phyloP scores from a whole-genome alignment of 2,888 invertebrate species.

The Helicoverpa assulta region DNA sequence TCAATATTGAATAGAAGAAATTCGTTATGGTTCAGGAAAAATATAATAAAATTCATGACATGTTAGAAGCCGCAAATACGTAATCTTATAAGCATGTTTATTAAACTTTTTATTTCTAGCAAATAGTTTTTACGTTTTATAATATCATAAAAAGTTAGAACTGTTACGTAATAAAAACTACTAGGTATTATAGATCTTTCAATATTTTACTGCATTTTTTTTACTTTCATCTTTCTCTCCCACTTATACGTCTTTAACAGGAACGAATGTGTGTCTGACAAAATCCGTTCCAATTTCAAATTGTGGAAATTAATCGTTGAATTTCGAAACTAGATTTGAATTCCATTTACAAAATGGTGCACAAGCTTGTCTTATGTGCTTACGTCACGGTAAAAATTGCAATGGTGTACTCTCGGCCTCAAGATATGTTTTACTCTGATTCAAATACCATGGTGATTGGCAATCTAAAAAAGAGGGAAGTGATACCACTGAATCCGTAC shows the following conservation, averaged over 20 bases:
- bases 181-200: constrained; percentile 1
- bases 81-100: neutral
- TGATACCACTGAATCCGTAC: constrained; percentile 51
- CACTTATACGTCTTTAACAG: neutral
- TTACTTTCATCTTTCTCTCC: neutral
- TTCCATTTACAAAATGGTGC: constrained; percentile 33
- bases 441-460: constrained; percentile 48
- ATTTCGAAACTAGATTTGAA: neutral
- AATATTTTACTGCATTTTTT: neutral
- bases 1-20: too few species aligned
- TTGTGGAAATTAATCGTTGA: constrained; percentile 1
- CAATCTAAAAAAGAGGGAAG: constrained; percentile 53
- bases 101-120: constrained; percentile 2
- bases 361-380: neutral
- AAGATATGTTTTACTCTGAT: constrained; percentile 48
- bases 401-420: constrained; percentile 34
- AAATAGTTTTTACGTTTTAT: constrained; percentile 34
- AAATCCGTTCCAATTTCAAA: constrained; percentile 29
- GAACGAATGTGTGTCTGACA: constrained; percentile 18
- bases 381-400: constrained; percentile 4
- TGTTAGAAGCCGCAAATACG: too few species aligned
- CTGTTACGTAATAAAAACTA: constrained; percentile 9
- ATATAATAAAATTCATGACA: too few species aligned
- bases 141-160: constrained; percentile 39
- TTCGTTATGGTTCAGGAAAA: too few species aligned